phyloP scores from a whole-genome alignment of 1,140 invertebrate species.

The Rhagoletis pomonella region DNA sequence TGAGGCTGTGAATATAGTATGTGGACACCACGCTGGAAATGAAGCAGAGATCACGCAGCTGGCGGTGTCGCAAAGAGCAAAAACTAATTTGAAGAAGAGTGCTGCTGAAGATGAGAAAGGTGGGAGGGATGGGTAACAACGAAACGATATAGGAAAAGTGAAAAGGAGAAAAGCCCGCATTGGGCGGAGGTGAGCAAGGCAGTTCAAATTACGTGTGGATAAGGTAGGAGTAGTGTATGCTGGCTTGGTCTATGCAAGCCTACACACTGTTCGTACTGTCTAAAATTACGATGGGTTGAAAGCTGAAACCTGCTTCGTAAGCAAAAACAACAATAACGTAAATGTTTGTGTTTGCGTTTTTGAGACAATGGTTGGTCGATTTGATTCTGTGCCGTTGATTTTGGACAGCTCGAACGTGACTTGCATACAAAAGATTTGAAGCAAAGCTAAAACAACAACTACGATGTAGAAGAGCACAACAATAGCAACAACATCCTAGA shows the following conservation, averaged over 20 bases:
- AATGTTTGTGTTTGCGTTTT: not conserved
- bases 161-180: not conserved
- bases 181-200: not conserved
- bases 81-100: constrained; percentile 27
- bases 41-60: constrained; percentile 8
- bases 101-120: not conserved
- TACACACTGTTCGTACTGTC: not conserved
- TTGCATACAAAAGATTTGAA: constrained; percentile 36
- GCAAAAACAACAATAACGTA: not conserved
- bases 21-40: not conserved
- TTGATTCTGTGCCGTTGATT: constrained; percentile 45
- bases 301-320: not conserved
- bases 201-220: not conserved
- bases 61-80: constrained; percentile 18
- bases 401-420: constrained; percentile 45
- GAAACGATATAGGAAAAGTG: not conserved
- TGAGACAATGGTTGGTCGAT: constrained; percentile 42
- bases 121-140: not conserved
- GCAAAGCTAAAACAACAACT: constrained; percentile 30
- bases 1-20: not conserved
- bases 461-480: not conserved
- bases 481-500: not conserved
- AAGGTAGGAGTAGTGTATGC: too few species aligned
- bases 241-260: not conserved
- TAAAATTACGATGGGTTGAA: not conserved